These are phyloP conservation scores for Ophioninae sp. DNA, from an alignment of 2,888 invertebrate species.

Conservation along the genomic window DNA sequence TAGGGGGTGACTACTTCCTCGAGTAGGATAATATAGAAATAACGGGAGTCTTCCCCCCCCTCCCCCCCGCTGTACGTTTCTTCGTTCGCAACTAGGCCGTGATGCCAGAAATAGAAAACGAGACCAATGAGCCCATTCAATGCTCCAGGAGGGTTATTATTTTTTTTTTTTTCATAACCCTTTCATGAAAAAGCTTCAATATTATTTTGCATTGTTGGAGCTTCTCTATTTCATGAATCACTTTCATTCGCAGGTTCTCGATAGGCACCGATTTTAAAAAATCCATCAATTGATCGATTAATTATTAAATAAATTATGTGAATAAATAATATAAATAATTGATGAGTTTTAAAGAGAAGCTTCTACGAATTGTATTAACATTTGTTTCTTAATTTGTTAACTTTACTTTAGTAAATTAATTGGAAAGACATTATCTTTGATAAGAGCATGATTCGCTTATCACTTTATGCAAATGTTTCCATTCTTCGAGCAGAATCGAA, in stretches of 20 bases:
- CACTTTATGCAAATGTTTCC: slow-evolving; percentile 8
- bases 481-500: slow-evolving; percentile 12
- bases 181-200: slow-evolving; percentile 16
- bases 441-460: slow-evolving; percentile 33
- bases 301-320: no score
- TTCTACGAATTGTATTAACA: neutral
- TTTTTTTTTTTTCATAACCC: neutral
- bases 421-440: slow-evolving; percentile 1
- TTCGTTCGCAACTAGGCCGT: slow-evolving; percentile 69
- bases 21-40: slow-evolving; percentile 72
- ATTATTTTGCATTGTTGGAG: slow-evolving; percentile 5
- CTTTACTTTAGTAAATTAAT: slow-evolving; percentile 5
- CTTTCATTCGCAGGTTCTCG: slow-evolving; percentile 1
- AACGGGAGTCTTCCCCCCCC: slow-evolving; percentile 43
- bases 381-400: neutral
- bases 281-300: no score
- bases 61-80: neutral
- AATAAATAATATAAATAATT: neutral
- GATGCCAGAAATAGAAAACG: slow-evolving; percentile 68
- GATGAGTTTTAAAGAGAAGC: neutral
- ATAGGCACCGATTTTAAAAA: slow-evolving; percentile 9
- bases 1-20: neutral
- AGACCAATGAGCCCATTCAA: slow-evolving; percentile 14
- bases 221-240: slow-evolving; percentile 6
- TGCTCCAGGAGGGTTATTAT: neutral